Evolutionary conservation across 1,140 invertebrate species (phyloP).

Genomic region (Drosophila kanapiae): DNA sequence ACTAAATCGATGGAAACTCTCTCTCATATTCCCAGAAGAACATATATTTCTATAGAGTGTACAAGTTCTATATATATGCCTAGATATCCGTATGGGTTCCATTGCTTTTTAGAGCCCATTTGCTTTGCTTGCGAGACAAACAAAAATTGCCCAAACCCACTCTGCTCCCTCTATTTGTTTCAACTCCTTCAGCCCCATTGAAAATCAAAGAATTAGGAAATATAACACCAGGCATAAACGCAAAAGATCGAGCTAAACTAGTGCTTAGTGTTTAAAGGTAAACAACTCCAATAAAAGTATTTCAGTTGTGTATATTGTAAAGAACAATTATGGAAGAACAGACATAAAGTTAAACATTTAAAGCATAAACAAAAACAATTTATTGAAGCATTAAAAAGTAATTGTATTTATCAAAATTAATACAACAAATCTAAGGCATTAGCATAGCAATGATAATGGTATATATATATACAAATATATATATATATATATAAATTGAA

Average conservation of each 20-base stretch:
- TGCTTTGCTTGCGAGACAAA: slow-evolving; percentile 54
- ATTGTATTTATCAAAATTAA: slow-evolving; percentile 82
- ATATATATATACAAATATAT: slow-evolving; percentile 43
- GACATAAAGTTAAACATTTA: slow-evolving; percentile 83
- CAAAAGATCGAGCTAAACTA: slow-evolving; percentile 82
- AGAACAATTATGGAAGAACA: slow-evolving; percentile 65
- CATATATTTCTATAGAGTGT: slow-evolving; percentile 52
- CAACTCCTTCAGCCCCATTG: background rate
- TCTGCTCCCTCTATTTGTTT: slow-evolving; percentile 5
- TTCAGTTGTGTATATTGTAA: slow-evolving; percentile 84
- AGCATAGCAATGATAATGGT: slow-evolving; percentile 76
- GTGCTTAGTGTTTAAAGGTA: slow-evolving; percentile 68
- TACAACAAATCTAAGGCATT: slow-evolving; percentile 73
- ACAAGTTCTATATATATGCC: slow-evolving; percentile 39
- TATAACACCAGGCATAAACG: slow-evolving; percentile 75
- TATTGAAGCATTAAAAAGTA: slow-evolving; percentile 79
- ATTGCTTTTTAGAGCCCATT: slow-evolving; percentile 47
- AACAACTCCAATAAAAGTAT: slow-evolving; percentile 35
- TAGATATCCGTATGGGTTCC: slow-evolving; percentile 31
- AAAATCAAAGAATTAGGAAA: slow-evolving; percentile 53
- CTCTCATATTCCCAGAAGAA: slow-evolving; percentile 28
- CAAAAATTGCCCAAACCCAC: background rate
- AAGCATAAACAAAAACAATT: slow-evolving; percentile 64
- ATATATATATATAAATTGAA: slow-evolving; percentile 41
- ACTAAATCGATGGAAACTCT: slow-evolving; percentile 33